Conservation (phyloP, 2,113 vertebrate genomes). For the Sapayoa aenigma region DNA sequence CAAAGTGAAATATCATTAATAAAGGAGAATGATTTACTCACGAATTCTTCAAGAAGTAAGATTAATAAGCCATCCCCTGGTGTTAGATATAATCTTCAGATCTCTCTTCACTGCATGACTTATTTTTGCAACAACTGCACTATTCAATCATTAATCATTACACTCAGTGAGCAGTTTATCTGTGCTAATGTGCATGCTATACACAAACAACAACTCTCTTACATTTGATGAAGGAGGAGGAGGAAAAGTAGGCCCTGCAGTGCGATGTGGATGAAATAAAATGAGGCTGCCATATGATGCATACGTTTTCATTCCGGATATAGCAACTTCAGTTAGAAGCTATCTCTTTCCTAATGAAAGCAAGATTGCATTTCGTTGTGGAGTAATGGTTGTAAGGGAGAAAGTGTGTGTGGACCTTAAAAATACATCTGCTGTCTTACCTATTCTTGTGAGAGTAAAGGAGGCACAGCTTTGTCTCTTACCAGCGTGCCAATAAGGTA, state of each 20-base stretch:
- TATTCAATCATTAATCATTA: conserved; percentile 79
- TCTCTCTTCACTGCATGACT: conserved; percentile 75
- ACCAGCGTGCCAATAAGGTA: neutral
- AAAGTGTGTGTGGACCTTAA: neutral
- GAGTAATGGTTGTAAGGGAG: neutral
- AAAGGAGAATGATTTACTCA: conserved; percentile 84
- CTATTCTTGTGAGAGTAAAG: neutral
- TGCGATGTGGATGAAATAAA: conserved; percentile 1
- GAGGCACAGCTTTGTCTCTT: neutral
- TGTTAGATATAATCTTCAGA: conserved; percentile 79
- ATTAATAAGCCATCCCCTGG: conserved; percentile 84
- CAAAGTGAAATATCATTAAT: conserved; percentile 85
- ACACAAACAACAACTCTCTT: conserved; percentile 71
- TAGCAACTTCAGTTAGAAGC: conserved; percentile 1
- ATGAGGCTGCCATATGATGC: conserved; percentile 13
- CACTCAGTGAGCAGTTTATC: conserved; percentile 71
- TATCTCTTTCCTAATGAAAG: conserved; percentile 17
- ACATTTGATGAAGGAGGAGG: conserved; percentile 21
- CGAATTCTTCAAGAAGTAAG: conserved; percentile 82
- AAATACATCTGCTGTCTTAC: neutral
- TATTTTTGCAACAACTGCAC: conserved; percentile 78
- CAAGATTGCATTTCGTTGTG: neutral
- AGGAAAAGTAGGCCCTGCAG: neutral
- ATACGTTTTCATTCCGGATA: neutral
- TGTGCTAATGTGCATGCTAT: conserved; percentile 69